A percentile compares a stretch with the other conserved stretches of the same genome.
Conservation (phyloP, 2,888 invertebrate species). For the Megastigmus dorsalis region DNA sequence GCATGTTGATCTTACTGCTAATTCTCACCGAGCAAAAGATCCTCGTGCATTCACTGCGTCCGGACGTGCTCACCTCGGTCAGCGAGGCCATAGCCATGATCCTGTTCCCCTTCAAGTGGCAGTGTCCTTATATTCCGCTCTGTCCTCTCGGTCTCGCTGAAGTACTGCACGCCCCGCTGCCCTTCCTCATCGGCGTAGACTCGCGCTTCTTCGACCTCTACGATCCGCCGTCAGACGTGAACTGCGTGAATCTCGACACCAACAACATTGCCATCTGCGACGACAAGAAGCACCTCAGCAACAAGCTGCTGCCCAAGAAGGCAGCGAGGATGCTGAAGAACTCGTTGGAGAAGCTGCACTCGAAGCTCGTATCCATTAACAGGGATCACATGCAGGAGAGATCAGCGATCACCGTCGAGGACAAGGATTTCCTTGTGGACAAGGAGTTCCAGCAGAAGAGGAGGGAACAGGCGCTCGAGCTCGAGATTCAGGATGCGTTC, state of each 20-base stretch:
- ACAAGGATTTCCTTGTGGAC: slow-evolving; percentile 70
- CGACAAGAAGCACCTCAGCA: slow-evolving; percentile 86
- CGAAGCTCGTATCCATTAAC: slow-evolving; percentile 69
- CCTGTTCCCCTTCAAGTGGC: slow-evolving; percentile 99
- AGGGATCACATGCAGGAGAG: slow-evolving; percentile 38
- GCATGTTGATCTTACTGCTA: slow-evolving; percentile 89
- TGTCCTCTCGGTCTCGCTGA: slow-evolving; percentile 92
- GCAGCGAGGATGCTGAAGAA: slow-evolving; percentile 88
- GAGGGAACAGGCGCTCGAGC: slow-evolving; percentile 86
- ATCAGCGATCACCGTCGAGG: slow-evolving; percentile 49
- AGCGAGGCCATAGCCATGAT: slow-evolving; percentile 97
- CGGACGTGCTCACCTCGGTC: slow-evolving; percentile 96
- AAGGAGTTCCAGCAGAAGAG: slow-evolving; percentile 71
- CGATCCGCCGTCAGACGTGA: slow-evolving; percentile 96
- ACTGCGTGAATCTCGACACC: slow-evolving; percentile 98
- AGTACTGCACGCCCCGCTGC: slow-evolving; percentile 95
- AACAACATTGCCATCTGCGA: slow-evolving; percentile 96
- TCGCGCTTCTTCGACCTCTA: slow-evolving; percentile 98
- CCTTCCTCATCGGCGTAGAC: slow-evolving; percentile 97
- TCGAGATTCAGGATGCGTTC: slow-evolving; percentile 98
- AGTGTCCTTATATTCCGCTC: slow-evolving; percentile 98
- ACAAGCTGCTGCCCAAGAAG: slow-evolving; percentile 90
- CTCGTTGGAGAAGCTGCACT: slow-evolving; percentile 86
- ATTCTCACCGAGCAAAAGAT: slow-evolving; percentile 98
- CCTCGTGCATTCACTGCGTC: slow-evolving; percentile 94